phyloP scores from a whole-genome alignment of 2,113 vertebrate genomes.

The Tretioscincus oriximinensis region DNA sequence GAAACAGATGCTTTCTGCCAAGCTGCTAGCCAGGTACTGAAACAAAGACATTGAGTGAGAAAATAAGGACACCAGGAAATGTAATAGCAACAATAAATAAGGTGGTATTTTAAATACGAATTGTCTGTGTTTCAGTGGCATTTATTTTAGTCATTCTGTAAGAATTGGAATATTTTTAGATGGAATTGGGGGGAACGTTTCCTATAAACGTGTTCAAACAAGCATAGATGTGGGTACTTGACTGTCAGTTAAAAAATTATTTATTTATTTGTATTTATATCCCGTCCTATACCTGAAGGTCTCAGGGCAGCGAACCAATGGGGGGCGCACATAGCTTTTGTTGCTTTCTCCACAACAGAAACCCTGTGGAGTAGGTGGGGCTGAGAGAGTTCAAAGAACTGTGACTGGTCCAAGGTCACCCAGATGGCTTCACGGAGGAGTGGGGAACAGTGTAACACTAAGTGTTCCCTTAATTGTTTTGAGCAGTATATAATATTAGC shows the following conservation, averaged over 20 bases:
- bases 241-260: not conserved
- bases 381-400: no score
- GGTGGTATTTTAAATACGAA: not conserved
- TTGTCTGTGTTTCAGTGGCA: not conserved
- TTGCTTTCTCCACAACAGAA: no score
- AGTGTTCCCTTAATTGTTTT: no score
- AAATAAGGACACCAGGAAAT: not conserved
- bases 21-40: conserved; percentile 2
- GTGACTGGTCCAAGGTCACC: no score
- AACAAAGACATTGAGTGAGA: not conserved
- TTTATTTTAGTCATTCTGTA: not conserved
- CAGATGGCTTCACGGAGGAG: no score
- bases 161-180: not conserved
- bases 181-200: not conserved
- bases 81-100: not conserved
- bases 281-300: no score
- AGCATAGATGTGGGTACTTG: not conserved
- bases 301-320: no score
- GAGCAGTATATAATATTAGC: no score
- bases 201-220: not conserved
- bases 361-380: no score
- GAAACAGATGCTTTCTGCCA: not conserved
- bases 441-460: no score
- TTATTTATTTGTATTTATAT: no score
- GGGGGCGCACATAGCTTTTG: no score